Evolutionary conservation across 1,140 invertebrate species (phyloP).

Genomic region (Trinorchestia longiramus): DNA sequence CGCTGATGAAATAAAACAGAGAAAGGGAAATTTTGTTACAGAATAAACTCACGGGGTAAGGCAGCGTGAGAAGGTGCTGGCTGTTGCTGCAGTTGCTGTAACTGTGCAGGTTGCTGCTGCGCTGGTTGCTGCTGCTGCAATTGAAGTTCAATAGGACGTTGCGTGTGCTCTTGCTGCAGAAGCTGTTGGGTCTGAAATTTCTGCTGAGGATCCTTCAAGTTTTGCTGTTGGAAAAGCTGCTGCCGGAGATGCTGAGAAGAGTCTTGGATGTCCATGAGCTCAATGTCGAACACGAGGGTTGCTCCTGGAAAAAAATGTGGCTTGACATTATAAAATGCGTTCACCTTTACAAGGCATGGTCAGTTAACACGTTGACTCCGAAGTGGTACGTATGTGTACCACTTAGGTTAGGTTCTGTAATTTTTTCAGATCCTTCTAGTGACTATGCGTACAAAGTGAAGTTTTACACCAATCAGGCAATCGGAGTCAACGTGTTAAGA

Average conservation of each 20-base stretch:
- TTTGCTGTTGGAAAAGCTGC: not conserved
- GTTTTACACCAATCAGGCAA: too few species aligned
- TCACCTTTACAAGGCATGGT: too few species aligned
- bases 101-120: not conserved
- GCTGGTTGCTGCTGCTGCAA: constrained; percentile 11
- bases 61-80: not conserved
- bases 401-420: too few species aligned
- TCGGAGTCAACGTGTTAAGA: too few species aligned
- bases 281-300: constrained; percentile 70
- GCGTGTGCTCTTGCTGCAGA: not conserved
- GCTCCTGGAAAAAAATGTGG: constrained; percentile 63
- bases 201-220: not conserved
- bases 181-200: constrained; percentile 24
- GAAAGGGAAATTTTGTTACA: not conserved
- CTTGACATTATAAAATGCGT: too few species aligned
- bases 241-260: constrained; percentile 55
- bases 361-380: too few species aligned
- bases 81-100: constrained; percentile 52
- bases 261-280: constrained; percentile 68
- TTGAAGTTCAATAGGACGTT: constrained; percentile 15
- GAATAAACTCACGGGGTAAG: not conserved
- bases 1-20: not conserved
- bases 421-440: too few species aligned
- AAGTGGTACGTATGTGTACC: too few species aligned
- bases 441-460: too few species aligned